Evolutionary conservation across 1,140 invertebrate genomes (phyloP).

Genomic region (Drosophila punjabiensis): DNA sequence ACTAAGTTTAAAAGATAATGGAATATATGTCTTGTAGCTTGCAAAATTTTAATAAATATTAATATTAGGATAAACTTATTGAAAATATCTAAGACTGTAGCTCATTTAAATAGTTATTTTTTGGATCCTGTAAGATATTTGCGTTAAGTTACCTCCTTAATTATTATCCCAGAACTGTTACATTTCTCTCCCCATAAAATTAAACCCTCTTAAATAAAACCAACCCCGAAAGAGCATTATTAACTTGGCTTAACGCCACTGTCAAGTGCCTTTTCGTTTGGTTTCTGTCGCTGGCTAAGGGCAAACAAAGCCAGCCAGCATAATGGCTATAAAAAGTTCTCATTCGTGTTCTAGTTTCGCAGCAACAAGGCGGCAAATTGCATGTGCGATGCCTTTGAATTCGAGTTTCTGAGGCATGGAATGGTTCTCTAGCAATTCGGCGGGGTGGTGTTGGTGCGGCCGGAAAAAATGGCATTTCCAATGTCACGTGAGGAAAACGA

Average conservation of each 20-base stretch:
- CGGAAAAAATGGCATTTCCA: slow-evolving; percentile 54
- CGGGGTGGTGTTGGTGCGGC: slow-evolving; percentile 27
- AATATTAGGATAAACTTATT: too few species aligned
- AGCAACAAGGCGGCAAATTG: slow-evolving; percentile 55
- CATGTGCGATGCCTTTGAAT: slow-evolving; percentile 68
- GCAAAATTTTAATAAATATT: too few species aligned
- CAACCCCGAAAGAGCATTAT: neutral
- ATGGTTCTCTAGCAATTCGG: neutral
- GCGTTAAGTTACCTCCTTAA: neutral
- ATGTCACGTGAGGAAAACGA: slow-evolving; percentile 58
- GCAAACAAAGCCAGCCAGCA: slow-evolving; percentile 69
- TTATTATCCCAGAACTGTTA: too few species aligned
- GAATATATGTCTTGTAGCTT: neutral
- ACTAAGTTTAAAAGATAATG: neutral
- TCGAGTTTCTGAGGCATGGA: slow-evolving; percentile 40
- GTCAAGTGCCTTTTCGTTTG: slow-evolving; percentile 3
- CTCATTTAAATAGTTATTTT: neutral
- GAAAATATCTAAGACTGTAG: neutral
- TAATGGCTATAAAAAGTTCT: slow-evolving; percentile 76
- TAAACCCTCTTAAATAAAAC: neutral
- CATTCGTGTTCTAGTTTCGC: slow-evolving; percentile 81
- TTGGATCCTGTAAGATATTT: neutral
- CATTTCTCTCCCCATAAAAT: too few species aligned
- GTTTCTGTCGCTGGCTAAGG: slow-evolving; percentile 46
- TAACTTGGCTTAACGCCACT: neutral